phyloP scores from a whole-genome alignment of 2,113 vertebrate genomes.

The Oreochromis tanganicae region DNA sequence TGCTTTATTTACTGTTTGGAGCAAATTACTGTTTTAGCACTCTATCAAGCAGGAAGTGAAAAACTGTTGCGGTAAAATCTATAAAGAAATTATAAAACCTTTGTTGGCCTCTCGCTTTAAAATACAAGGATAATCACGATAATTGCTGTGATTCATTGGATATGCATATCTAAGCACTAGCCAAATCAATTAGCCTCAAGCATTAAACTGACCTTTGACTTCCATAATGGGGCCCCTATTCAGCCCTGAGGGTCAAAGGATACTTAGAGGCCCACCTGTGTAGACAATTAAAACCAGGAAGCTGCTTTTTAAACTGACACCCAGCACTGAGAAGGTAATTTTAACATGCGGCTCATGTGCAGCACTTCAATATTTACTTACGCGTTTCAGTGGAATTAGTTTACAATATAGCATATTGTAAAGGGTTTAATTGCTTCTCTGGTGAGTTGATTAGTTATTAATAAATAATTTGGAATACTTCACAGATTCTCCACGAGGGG shows the following conservation, averaged over 20 bases:
- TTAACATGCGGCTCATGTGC: neutral
- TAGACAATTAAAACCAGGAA: constrained; percentile 61
- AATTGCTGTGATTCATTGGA: constrained; percentile 28
- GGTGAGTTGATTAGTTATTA: neutral
- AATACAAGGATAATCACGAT: neutral
- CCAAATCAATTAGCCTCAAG: constrained; percentile 53
- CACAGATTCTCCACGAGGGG: neutral
- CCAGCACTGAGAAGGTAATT: neutral
- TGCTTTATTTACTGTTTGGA: neutral
- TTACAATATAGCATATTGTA: neutral
- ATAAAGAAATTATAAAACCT: neutral
- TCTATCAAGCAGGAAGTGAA: neutral
- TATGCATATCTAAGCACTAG: constrained; percentile 54
- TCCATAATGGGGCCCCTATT: constrained; percentile 44
- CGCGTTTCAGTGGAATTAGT: neutral
- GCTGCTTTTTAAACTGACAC: constrained; percentile 28
- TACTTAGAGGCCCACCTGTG: constrained; percentile 64
- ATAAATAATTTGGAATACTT: neutral
- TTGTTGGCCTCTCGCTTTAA: neutral
- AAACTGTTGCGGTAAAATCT: neutral
- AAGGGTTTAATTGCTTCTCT: neutral
- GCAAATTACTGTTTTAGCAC: neutral
- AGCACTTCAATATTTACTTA: neutral
- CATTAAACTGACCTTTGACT: constrained; percentile 58
- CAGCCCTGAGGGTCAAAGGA: constrained; percentile 43